Evolutionary conservation across 1,140 invertebrate species (phyloP), one percentile per base, ranked within the genome.

Genomic region (Lethrus apterus): DNA sequence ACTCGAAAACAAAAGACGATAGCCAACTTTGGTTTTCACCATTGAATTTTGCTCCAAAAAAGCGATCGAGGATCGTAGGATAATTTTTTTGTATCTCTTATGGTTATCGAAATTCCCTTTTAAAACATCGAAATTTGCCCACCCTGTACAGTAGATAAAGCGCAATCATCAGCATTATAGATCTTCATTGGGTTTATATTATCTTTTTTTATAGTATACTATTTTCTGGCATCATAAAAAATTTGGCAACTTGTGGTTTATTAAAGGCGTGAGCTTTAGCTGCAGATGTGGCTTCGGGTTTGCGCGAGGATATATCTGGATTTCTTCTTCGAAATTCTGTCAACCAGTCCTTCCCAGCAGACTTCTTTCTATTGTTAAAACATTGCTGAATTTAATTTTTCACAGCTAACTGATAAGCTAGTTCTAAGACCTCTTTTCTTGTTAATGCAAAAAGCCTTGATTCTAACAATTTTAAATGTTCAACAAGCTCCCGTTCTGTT

Each of bases 391-490:
- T 9, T 9, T 24, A 20, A n/a, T 26, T 42, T 24, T 24, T 42
- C 2, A 19, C 18, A 7, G 40, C 40, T 17, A 42, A 42, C n/a
- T 42, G 9, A 30, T 19, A 42, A 26, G 40, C 40, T 29, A 42
- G 19, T 46, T 15, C 20, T 38, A 10, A 30, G 15, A 46, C 33
- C 4, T 11, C 5, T n/a, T 21, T 14, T 38, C 33, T 11, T 11
- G 34, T 46, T 7, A 38, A 14, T 19, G 21, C 44, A 46, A 46
- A 46, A 5, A 46, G 23, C 4, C 44, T 9, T 7, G 17, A 29
- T 38, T 46, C 33, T 3, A 38, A 23, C 13, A 38, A 24, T 21
- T 46, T 38, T 20, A 46, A 38, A 46, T 46, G 44, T 9, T 46
- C 20, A 26, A 38, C 44, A 9, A 46, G 29, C 15, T 46, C 4